Evolutionary conservation across 2,888 invertebrate species (phyloP), one percentile per base, ranked within the genome.

Genomic region (Altica lythri): DNA sequence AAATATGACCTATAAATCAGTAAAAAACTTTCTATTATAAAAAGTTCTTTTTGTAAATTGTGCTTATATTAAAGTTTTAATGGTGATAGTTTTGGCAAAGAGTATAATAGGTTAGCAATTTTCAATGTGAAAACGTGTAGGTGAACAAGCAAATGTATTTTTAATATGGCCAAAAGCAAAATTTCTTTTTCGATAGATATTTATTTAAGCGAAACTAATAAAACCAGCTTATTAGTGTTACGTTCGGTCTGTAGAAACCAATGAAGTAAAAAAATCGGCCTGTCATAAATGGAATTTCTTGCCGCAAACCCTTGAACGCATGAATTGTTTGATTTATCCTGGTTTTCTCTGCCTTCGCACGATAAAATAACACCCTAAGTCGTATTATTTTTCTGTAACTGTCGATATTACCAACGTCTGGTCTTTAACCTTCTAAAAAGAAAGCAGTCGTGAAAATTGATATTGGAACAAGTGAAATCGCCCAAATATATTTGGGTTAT

Each of bases 241-340:
- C 40, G 29, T 32, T 32, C 40, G 22, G 38, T 42, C 19, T 49
- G 49, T 40, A 32, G 10, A 49, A 40, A 17, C 32, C 40, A 49
- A 49, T 40, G 49, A 49, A 44, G 40, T 9, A 44, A 44, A 42
- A 40, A 44, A 53, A 35, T 46, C 53, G 48, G 45, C 44, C 49
- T 48, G 43, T 50, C 50, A 44, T 46, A 57, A 53, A 53, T 45
- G 50, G 53, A 57, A 57, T 57, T 48, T 45, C 46, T 34, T 22
- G 38, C 40, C 25, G 25, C 40, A 52, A 53, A 51, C 50, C 48
- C 47, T 51, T 34, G 44, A 51, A 58, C 57, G 54, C 54, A 49
- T 52, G 57, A 58, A 55, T 58, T 58, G 57, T 57, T 57, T 57
- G 57, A 57, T 57, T 57, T 53, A 47, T 53, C 44, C 34, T 29